These are phyloP conservation scores for Neodiprion lecontei DNA, from an alignment of 1,140 invertebrate species.

Conservation along the genomic window DNA sequence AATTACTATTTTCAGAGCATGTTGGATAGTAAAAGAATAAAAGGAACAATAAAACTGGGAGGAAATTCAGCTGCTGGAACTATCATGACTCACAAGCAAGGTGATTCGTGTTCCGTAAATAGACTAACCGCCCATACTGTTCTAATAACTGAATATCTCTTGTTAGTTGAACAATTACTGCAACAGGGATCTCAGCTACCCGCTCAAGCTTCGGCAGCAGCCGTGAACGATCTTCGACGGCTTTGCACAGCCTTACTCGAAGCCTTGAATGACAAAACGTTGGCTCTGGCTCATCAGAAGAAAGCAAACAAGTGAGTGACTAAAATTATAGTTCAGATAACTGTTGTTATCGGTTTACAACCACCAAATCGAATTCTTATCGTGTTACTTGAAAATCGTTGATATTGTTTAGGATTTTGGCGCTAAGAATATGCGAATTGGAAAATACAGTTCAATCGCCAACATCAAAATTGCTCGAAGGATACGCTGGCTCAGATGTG, in stretches of 20 bases:
- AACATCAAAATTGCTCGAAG: conserved; percentile 63
- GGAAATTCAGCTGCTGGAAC: conserved; percentile 61
- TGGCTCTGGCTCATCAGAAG: conserved; percentile 82
- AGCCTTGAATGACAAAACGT: conserved; percentile 83
- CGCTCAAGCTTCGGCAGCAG: conserved; percentile 73
- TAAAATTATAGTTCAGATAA: conserved; percentile 18
- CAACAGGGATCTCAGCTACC: conserved; percentile 68
- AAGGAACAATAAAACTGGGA: conserved; percentile 68
- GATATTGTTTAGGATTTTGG: conserved; percentile 62
- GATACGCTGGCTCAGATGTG: conserved; percentile 62
- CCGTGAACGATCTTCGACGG: conserved; percentile 76
- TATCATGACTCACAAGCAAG: conserved; percentile 69
- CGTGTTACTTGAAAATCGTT: conserved; percentile 7
- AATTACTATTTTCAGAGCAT: conserved; percentile 59
- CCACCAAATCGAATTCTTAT: conserved; percentile 15
- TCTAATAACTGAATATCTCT: conserved; percentile 8
- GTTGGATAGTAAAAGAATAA: conserved; percentile 67
- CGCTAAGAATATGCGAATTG: conserved; percentile 65
- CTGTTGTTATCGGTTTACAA: conserved; percentile 20
- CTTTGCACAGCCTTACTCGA: conserved; percentile 80
- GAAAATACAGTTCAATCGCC: conserved; percentile 65
- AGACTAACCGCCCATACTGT: neutral
- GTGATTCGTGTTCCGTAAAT: conserved; percentile 40
- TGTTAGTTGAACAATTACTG: conserved; percentile 70
- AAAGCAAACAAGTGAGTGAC: conserved; percentile 77